A percentile compares a stretch with the other conserved stretches of the same genome.
phyloP scores from a whole-genome alignment of 1,140 invertebrate species.

The Musca domestica region DNA sequence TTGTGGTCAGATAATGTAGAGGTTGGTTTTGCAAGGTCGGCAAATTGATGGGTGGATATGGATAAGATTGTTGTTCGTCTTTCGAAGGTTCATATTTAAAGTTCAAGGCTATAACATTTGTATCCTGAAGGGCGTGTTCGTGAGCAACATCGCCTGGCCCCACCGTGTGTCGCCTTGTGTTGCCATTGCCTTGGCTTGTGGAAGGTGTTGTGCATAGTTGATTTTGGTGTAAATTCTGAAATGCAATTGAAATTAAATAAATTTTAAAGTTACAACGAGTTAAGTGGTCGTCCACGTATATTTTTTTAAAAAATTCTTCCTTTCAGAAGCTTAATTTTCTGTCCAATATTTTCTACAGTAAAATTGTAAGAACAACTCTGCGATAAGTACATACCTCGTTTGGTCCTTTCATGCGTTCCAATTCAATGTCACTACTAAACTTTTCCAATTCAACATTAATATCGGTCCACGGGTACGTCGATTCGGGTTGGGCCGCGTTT shows the following conservation, averaged over 20 bases:
- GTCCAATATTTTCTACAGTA: too few relatives aligned
- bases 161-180: constrained; percentile 83
- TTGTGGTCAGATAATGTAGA: constrained; percentile 79
- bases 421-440: constrained; percentile 59
- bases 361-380: too few relatives aligned
- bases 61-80: constrained; percentile 32
- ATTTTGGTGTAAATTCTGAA: constrained; percentile 31
- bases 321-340: too few relatives aligned
- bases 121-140: constrained; percentile 61
- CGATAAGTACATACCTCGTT: constrained; percentile 38
- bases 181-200: constrained; percentile 33
- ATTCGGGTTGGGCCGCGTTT: constrained; percentile 35
- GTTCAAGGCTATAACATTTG: constrained; percentile 45
- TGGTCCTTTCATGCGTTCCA: constrained; percentile 44
- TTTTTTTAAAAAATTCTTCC: too few relatives aligned
- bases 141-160: constrained; percentile 85
- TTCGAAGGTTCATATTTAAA: constrained; percentile 45
- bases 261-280: too few relatives aligned
- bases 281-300: too few relatives aligned
- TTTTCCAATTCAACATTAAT: constrained; percentile 52
- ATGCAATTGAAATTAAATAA: background rate
- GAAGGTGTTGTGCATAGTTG: constrained; percentile 40
- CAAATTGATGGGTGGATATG: constrained; percentile 71
- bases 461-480: constrained; percentile 45
- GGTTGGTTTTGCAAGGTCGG: constrained; percentile 73